Percentiles rank a stretch among this genome's conserved stretches.
Evolutionary conservation across 2,797 vertebrate genomes (phyloP).

Genomic region (Fundulus diaphanus): DNA sequence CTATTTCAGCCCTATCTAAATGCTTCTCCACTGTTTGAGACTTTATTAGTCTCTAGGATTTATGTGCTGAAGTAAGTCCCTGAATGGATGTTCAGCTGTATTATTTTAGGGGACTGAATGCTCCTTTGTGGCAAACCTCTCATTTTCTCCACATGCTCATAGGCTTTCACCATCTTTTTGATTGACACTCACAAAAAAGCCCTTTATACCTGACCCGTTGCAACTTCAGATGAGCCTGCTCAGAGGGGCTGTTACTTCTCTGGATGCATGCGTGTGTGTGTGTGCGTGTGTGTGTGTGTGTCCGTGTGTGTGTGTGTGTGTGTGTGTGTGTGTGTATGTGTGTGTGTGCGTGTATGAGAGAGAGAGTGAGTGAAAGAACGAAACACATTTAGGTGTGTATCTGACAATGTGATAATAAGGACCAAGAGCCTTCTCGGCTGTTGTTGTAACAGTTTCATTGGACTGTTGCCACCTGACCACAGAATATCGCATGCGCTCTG

Average conservation of each 20-base stretch:
- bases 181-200: slow-evolving; percentile 81
- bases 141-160: slow-evolving; percentile 77
- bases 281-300: background rate
- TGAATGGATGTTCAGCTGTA: slow-evolving; percentile 68
- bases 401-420: slow-evolving; percentile 51
- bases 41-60: slow-evolving; percentile 65
- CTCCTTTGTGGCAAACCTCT: slow-evolving; percentile 78
- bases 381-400: slow-evolving; percentile 20
- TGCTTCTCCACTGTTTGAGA: slow-evolving; percentile 45
- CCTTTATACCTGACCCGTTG: slow-evolving; percentile 78
- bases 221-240: slow-evolving; percentile 74
- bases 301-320: slow-evolving; percentile 12
- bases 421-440: slow-evolving; percentile 51
- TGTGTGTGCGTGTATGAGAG: no score
- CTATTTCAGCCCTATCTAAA: slow-evolving; percentile 55
- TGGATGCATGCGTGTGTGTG: slow-evolving; percentile 12
- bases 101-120: slow-evolving; percentile 75
- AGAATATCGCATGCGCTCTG: slow-evolving; percentile 33
- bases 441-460: slow-evolving; percentile 43
- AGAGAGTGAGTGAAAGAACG: background rate
- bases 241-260: slow-evolving; percentile 39
- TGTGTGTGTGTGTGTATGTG: slow-evolving; percentile 5
- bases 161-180: slow-evolving; percentile 76
- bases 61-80: slow-evolving; percentile 67
- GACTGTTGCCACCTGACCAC: slow-evolving; percentile 47